Conservation (phyloP, 2,797 vertebrate genomes). For the Eospalax fontanierii region DNA sequence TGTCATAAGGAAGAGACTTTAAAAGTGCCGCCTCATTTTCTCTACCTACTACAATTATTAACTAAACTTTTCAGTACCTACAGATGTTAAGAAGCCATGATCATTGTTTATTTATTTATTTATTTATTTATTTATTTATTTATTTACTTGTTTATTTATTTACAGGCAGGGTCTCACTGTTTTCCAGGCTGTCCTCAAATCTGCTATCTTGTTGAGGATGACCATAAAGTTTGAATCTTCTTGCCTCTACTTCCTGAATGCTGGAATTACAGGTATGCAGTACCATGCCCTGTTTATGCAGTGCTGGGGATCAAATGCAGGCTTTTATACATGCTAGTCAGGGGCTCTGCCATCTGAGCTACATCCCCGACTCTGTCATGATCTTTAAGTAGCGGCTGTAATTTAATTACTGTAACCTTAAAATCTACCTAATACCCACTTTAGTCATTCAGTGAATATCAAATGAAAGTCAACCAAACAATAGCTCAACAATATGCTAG, state of each 20-base stretch:
- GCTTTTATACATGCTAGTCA: not conserved
- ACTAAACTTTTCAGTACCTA: slow-evolving; percentile 73
- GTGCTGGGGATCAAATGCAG: not conserved
- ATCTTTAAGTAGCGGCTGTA: slow-evolving; percentile 59
- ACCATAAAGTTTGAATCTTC: not conserved
- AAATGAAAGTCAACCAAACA: not conserved
- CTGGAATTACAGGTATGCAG: not conserved
- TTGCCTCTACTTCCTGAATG: not conserved
- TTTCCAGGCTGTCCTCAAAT: not conserved
- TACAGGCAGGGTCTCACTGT: not conserved
- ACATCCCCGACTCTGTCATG: not conserved
- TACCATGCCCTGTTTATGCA: not conserved
- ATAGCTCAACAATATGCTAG: no score
- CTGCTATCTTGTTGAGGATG: not conserved
- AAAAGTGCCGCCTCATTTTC: slow-evolving; percentile 81
- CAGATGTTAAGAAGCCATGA: slow-evolving; percentile 67
- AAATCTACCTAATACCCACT: not conserved
- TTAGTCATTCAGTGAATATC: not conserved
- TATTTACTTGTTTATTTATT: no score
- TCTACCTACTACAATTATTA: slow-evolving; percentile 82
- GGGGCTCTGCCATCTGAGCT: not conserved
- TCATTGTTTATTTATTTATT: not conserved
- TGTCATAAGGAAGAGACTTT: slow-evolving; percentile 62
- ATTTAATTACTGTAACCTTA: slow-evolving; percentile 65
- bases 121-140: not conserved